Evolutionary conservation across 2,113 vertebrate species (phyloP), one percentile per base, ranked within the genome.

Genomic region (Oncorhynchus gorbuscha): DNA sequence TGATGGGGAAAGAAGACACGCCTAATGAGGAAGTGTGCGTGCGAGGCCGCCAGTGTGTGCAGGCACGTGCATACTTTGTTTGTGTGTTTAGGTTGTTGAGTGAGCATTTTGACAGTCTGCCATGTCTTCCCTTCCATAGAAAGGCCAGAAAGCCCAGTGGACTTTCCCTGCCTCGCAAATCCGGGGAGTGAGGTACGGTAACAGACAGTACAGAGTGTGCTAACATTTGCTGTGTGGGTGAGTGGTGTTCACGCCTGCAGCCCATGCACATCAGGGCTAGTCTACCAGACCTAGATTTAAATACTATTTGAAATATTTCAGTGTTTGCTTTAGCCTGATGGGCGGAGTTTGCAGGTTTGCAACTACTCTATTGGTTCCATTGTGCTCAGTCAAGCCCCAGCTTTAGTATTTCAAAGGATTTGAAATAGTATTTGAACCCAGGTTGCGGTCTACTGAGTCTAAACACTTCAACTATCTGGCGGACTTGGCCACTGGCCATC

Each of bases 121-220:
- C 26, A 1, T 81, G 58, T 77, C 59, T 62, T 62, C n/a, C 16
- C n/a, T 86, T 81, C 20, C 12, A 51, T 91, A 98, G 96, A 94
- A 95, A 81, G 90, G 83, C 2, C 82, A 93, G 55, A 92, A 94
- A 55, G 12, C 14, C 28, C 89, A 94, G 80, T 97, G 96, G 97
- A 95, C 91, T 77, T 97, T 97, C 77, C 86, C 89, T 0, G 91
- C 91, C 0, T 69, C 92, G 18, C 94, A 86, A 72, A 95, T 98
- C 49, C 94, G 94, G 0, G 96, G 95, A n/a, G 91, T 96, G 81
- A 97, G 96, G 96, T 97, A 91, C 87, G 69, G 77, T 73, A 32
- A 55, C 13, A 14, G 16, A 30, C 28, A 79, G 35, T 2, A 39
- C 39, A 39, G 39, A 55, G 4, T 85, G 84, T 82, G 73, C 79